Percentiles rank a stretch among this genome's conserved stretches.
phyloP scores from a whole-genome alignment of 2,797 vertebrate species.

The Acanthopagrus latus region DNA sequence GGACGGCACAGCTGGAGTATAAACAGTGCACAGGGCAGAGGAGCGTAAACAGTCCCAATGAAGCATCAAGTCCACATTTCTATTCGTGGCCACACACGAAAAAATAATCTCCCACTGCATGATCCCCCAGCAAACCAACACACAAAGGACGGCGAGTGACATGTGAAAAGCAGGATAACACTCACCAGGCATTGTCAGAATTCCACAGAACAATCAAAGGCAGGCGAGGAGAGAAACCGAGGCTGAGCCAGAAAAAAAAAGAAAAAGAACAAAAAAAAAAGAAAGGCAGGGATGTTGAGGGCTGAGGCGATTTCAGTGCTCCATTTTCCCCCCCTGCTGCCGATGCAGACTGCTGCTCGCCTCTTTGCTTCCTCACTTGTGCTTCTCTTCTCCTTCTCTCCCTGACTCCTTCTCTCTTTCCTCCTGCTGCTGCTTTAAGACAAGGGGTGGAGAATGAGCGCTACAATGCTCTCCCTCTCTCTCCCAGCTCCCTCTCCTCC shows the following conservation, averaged over 20 bases:
- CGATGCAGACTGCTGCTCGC: constrained; percentile 60
- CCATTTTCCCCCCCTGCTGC: constrained; percentile 64
- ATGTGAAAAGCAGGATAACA: constrained; percentile 67
- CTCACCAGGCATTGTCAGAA: constrained; percentile 85
- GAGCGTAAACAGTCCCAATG: constrained; percentile 58
- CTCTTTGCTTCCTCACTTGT: constrained; percentile 54
- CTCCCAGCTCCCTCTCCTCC: constrained; percentile 55
- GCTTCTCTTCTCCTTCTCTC: constrained; percentile 64
- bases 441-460: constrained; percentile 78
- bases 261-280: constrained; percentile 21
- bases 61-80: constrained; percentile 59
- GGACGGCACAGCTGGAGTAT: constrained; percentile 61
- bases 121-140: constrained; percentile 26
- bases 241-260: constrained; percentile 52
- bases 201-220: constrained; percentile 71
- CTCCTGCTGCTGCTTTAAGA: constrained; percentile 81
- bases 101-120: constrained; percentile 6
- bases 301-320: constrained; percentile 73
- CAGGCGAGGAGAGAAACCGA: constrained; percentile 60
- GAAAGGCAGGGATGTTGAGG: constrained; percentile 60
- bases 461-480: constrained; percentile 72
- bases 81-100: constrained; percentile 6
- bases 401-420: constrained; percentile 66
- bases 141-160: constrained; percentile 66
- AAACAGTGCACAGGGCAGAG: constrained; percentile 44